phyloP scores from a whole-genome alignment of 1,140 invertebrate species.

The Drosophila subpulchrella region DNA sequence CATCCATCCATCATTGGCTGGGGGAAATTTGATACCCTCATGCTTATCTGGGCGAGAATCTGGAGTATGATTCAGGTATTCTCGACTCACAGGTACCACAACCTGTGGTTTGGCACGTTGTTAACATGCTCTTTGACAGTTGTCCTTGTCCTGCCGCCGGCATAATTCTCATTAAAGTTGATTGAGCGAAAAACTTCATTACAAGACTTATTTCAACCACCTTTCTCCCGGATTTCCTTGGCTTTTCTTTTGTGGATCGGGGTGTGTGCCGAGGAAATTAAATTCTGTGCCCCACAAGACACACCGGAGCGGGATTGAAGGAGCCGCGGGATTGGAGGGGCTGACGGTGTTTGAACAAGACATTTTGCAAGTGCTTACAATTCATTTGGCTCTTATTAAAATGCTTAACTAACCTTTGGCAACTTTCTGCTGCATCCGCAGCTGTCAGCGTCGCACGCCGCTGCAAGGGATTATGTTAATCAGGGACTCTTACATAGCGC shows the following conservation, averaged over 20 bases:
- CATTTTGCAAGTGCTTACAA: conserved; percentile 76
- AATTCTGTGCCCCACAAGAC: conserved; percentile 72
- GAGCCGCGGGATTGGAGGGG: neutral
- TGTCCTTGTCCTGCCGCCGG: conserved; percentile 54
- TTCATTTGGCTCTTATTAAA: conserved; percentile 79
- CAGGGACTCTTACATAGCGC: conserved; percentile 58
- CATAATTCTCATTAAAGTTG: conserved; percentile 79
- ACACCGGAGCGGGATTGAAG: conserved; percentile 16
- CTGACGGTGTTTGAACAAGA: conserved; percentile 25
- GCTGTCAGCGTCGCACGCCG: conserved; percentile 68
- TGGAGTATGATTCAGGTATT: neutral
- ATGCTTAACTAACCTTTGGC: conserved; percentile 78
- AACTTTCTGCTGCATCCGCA: conserved; percentile 64
- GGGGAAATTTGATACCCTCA: conserved; percentile 28
- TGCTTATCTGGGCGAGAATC: neutral
- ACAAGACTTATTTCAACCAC: conserved; percentile 25
- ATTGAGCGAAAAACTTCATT: conserved; percentile 82
- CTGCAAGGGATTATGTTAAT: conserved; percentile 79
- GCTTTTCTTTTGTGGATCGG: conserved; percentile 4
- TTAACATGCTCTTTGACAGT: conserved; percentile 72
- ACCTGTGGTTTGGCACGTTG: conserved; percentile 62
- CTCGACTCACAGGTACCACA: conserved; percentile 21
- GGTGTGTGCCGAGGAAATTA: conserved; percentile 65
- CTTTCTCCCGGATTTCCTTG: neutral
- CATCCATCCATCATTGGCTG: conserved; percentile 46